These are phyloP conservation scores for Gymnorhina tibicen DNA, from an alignment of 2,113 vertebrate genomes.

Conservation along the genomic window DNA sequence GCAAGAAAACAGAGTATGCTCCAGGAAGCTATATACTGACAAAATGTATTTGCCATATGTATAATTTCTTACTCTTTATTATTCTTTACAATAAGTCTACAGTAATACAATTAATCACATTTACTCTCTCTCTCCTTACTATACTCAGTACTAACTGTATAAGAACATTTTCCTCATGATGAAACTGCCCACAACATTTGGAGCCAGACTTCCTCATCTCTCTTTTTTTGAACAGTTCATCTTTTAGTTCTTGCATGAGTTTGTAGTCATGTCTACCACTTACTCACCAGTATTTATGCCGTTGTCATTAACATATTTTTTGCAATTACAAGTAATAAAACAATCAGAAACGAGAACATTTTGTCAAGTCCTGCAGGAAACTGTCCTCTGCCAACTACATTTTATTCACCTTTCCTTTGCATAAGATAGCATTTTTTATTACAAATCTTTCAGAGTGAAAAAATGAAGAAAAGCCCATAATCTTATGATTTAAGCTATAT, in stretches of 20 bases:
- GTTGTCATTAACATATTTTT: neutral
- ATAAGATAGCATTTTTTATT: neutral
- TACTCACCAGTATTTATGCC: neutral
- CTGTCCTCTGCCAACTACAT: neutral
- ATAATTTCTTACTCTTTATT: neutral
- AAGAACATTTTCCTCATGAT: neutral
- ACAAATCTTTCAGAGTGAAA: neutral
- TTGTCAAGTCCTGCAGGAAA: neutral
- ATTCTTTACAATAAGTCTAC: neutral
- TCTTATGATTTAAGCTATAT: neutral
- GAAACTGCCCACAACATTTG: neutral
- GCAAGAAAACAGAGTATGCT: neutral
- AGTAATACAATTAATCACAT: neutral
- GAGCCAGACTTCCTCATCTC: neutral
- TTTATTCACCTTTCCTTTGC: neutral
- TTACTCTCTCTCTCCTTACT: neutral
- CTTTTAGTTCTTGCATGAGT: neutral
- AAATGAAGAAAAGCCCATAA: neutral
- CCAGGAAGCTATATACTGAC: neutral
- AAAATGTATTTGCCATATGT: neutral
- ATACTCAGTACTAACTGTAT: neutral
- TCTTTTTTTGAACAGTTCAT: neutral
- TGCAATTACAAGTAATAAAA: neutral
- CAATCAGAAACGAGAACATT: neutral
- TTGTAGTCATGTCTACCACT: neutral